Conservation (phyloP, 2,797 vertebrate species). For the Nannoperca obscura region DNA sequence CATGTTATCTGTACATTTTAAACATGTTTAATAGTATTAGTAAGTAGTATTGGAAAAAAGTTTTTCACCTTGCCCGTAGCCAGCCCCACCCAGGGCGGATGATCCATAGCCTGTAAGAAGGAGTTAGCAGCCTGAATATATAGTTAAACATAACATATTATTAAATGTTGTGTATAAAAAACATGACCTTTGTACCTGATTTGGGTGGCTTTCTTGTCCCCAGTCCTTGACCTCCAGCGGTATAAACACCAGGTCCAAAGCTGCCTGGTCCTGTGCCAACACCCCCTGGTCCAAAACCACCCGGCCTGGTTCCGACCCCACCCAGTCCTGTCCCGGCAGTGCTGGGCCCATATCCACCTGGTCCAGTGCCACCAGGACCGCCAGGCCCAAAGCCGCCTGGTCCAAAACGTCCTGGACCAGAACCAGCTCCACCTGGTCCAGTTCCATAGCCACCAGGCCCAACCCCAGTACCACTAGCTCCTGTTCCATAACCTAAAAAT, state of each 20-base stretch:
- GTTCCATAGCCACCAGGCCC: constrained; percentile 64
- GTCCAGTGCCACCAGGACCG: constrained; percentile 59
- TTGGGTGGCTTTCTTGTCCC: constrained; percentile 71
- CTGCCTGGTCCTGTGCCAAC: constrained; percentile 49
- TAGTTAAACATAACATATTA: constrained; percentile 8
- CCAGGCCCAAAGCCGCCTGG: constrained; percentile 48
- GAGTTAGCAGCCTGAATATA: constrained; percentile 5
- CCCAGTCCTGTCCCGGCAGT: constrained; percentile 56
- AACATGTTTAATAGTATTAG: neutral
- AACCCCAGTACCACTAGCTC: constrained; percentile 61
- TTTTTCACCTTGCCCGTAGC: constrained; percentile 66
- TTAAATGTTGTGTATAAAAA: constrained; percentile 13
- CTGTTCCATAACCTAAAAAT: constrained; percentile 77
- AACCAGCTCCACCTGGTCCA: constrained; percentile 49
- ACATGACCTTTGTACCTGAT: constrained; percentile 62
- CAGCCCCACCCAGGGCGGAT: constrained; percentile 62
- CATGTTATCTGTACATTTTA: neutral
- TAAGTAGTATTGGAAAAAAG: neutral
- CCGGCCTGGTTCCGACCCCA: constrained; percentile 48
- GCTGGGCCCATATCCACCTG: constrained; percentile 57
- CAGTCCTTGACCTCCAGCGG: constrained; percentile 63
- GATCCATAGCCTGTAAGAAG: constrained; percentile 67
- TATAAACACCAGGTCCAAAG: constrained; percentile 61
- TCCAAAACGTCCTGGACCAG: constrained; percentile 53
- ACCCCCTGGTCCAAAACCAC: constrained; percentile 57